Conservation (phyloP, 2,888 invertebrate genomes). For the Lacanobia wlatinum region DNA sequence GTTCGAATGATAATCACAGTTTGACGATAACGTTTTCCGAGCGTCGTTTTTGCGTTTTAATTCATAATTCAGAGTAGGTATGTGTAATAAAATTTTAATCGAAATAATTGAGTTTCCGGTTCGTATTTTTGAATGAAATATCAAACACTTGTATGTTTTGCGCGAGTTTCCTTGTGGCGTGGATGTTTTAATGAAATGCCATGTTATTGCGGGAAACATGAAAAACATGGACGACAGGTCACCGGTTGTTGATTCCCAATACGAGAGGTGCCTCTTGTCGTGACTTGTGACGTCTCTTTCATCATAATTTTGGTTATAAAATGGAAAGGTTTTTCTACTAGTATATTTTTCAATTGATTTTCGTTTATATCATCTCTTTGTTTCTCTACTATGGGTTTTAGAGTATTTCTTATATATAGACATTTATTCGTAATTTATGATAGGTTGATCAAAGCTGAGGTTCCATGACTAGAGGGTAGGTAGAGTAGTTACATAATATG, state of each 20-base stretch:
- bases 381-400: neutral
- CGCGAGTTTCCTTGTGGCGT: conserved; percentile 6
- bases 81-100: conserved; percentile 8
- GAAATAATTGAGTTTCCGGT: conserved; percentile 24
- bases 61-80: conserved; percentile 46
- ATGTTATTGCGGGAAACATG: conserved; percentile 16
- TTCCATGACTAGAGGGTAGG: neutral
- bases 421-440: neutral
- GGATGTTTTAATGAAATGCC: conserved; percentile 6
- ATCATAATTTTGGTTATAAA: neutral
- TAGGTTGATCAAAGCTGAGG: neutral
- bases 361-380: neutral
- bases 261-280: neutral
- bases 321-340: neutral
- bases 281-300: neutral
- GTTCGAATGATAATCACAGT: conserved; percentile 43
- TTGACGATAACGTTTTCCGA: conserved; percentile 28
- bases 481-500: neutral
- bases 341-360: neutral
- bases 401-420: neutral
- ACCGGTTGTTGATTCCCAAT: neutral
- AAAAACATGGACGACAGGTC: too few relatives aligned
- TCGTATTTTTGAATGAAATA: conserved; percentile 37
- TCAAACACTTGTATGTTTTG: neutral
- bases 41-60: conserved; percentile 44